Base-by-base conservation (phyloP, 1,140 invertebrate genomes). In the Leptinotarsa defecta region DNA sequence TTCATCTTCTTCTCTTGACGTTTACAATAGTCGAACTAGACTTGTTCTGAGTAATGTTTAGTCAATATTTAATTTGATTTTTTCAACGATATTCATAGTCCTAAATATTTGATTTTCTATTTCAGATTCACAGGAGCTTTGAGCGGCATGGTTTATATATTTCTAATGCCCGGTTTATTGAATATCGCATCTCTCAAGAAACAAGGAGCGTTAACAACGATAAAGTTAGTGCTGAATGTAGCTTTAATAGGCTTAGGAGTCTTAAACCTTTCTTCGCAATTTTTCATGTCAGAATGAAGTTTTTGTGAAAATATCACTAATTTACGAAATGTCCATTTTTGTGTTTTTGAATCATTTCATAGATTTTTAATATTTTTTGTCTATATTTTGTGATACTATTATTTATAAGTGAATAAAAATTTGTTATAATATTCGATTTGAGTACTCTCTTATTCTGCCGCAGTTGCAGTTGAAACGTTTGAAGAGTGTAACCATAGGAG, bases 61-160 rank as follows among this genome's bases (percentile, higher is more conserved):
- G 5, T 43, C 8, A 11, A 11, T 11, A 43, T 11, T 43, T 43
- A 1, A 43, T 43, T 43, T 1, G 4, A 43, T 43, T 43, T 43
- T 0, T 43, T 43, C 34, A 43, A 43, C 8, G 8, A 43, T 43
- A 43, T 43, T 43, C 1, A 11, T 43, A 5, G 34, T 43, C 8
- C 8, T 43, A 43, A 43, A 43, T 57, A 57, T 57, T 57, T 57
- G 52, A n/a, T 57, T 57, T 57, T 19, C 15, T 17, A 57, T 88
- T 87, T 72, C 85, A 95, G 95, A 81, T 96, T 94, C 86, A 94
- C 94, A 13, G 96, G 95, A 68, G 94, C 95, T 1, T 85, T 96
- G 27, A 94, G 94, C 83, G 95, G 95, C n/a, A 87, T 96, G 19
- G 90, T 95, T 0, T 96, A 96, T 83, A 90, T 96, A 8, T 97